phyloP scores from a whole-genome alignment of 1,140 invertebrate species.

The Riptortus pedestris region DNA sequence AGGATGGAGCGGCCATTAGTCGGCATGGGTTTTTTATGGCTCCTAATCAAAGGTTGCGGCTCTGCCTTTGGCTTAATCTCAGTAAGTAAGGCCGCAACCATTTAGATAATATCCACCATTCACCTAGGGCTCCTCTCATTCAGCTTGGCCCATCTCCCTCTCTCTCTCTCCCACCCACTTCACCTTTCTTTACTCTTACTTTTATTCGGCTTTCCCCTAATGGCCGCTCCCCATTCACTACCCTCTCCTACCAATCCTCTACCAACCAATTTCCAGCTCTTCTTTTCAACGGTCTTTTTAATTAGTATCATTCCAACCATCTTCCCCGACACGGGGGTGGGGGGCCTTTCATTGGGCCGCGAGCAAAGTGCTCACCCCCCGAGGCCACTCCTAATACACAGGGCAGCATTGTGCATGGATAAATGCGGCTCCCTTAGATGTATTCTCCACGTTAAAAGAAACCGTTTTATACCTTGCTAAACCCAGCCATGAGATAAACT shows the following conservation, averaged over 20 bases:
- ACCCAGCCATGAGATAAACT: too few relatives aligned
- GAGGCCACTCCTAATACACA: too few relatives aligned
- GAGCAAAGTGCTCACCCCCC: too few relatives aligned
- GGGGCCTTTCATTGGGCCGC: too few relatives aligned
- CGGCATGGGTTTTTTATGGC: slow-evolving; percentile 4
- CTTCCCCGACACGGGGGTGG: too few relatives aligned
- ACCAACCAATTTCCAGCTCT: too few relatives aligned
- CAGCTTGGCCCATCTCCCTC: background rate
- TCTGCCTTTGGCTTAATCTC: slow-evolving; percentile 6
- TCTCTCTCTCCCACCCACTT: too few relatives aligned
- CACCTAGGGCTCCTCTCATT: too few relatives aligned
- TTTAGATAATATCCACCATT: slow-evolving; percentile 10
- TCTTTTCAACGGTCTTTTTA: slow-evolving; percentile 8
- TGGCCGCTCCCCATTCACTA: slow-evolving; percentile 3
- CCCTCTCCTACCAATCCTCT: slow-evolving; percentile 3
- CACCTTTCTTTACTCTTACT: slow-evolving; percentile 2
- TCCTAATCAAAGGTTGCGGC: slow-evolving; percentile 3
- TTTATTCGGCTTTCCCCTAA: slow-evolving; percentile 9
- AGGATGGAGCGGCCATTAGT: background rate
- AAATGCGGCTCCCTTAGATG: too few relatives aligned
- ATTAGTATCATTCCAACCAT: slow-evolving; percentile 4
- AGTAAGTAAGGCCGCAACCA: slow-evolving; percentile 6
- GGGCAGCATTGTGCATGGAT: too few relatives aligned
- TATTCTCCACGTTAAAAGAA: too few relatives aligned
- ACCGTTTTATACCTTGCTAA: too few relatives aligned